phyloP scores from a whole-genome alignment of 2,888 invertebrate genomes.

The Caenorhabditis plicata region DNA sequence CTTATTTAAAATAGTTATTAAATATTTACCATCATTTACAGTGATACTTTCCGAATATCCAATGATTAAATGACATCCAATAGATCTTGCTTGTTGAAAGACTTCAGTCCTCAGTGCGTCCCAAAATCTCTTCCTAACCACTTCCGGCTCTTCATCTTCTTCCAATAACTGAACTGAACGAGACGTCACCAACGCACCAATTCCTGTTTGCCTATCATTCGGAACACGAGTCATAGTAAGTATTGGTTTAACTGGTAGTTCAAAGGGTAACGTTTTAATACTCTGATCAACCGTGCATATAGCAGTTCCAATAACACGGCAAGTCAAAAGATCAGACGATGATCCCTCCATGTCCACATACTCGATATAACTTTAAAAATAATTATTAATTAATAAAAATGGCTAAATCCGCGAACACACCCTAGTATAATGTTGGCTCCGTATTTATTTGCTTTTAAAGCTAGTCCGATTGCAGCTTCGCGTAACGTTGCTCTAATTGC shows the following conservation, averaged over 20 bases:
- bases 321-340: slow-evolving; percentile 18
- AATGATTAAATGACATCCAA: slow-evolving; percentile 89
- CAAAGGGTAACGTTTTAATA: slow-evolving; percentile 6
- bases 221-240: slow-evolving; percentile 33
- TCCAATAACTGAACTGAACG: slow-evolving; percentile 26
- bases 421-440: slow-evolving; percentile 34
- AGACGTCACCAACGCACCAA: slow-evolving; percentile 31
- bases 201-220: slow-evolving; percentile 29
- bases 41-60: slow-evolving; percentile 89
- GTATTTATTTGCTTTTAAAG: slow-evolving; percentile 31
- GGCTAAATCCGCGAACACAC: slow-evolving; percentile 1
- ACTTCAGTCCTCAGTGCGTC: slow-evolving; percentile 92
- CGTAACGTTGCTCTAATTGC: slow-evolving; percentile 33
- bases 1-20: neutral
- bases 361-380: slow-evolving; percentile 26
- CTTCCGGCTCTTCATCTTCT: slow-evolving; percentile 33
- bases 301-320: slow-evolving; percentile 39
- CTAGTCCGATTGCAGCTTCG: slow-evolving; percentile 30
- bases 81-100: slow-evolving; percentile 84
- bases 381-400: neutral
- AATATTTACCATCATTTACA: slow-evolving; percentile 69
- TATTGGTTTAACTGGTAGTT: slow-evolving; percentile 25
- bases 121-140: slow-evolving; percentile 74
- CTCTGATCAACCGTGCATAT: slow-evolving; percentile 11
- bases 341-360: slow-evolving; percentile 43